A percentile compares a stretch with the other conserved stretches of the same genome.
These are phyloP conservation scores for Phyllostomus hastatus DNA, from an alignment of 2,113 vertebrate species.

Conservation along the genomic window DNA sequence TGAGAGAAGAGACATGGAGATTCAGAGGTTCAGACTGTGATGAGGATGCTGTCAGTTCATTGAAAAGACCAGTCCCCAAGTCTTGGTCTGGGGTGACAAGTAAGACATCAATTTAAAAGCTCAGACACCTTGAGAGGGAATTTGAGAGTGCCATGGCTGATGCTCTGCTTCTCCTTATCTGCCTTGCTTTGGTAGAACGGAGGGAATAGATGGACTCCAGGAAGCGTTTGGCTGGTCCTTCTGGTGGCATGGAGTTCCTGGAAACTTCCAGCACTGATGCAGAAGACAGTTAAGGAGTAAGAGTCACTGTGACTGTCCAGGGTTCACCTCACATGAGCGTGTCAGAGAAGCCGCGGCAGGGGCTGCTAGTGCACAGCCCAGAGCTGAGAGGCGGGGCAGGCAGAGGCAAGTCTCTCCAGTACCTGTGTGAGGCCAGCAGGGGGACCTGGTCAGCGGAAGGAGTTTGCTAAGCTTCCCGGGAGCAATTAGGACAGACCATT, in stretches of 20 bases:
- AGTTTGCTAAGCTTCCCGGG: neutral
- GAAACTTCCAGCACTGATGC: neutral
- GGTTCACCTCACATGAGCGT: too few species aligned
- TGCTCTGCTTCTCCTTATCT: neutral
- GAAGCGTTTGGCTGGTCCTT: neutral
- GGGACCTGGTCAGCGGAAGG: neutral
- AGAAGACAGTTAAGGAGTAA: neutral
- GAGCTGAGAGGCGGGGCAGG: neutral
- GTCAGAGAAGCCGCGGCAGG: too few species aligned
- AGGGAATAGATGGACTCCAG: neutral
- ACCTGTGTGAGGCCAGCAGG: neutral
- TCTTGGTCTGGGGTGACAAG: neutral
- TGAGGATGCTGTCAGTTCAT: neutral
- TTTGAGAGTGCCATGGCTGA: neutral
- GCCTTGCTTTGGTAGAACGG: neutral
- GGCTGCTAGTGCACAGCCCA: neutral
- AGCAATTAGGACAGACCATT: neutral
- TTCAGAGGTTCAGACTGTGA: neutral
- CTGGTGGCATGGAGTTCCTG: neutral
- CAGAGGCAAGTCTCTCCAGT: neutral
- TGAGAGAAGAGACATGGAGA: neutral
- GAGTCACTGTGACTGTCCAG: neutral
- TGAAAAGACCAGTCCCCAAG: neutral
- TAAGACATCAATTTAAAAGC: neutral
- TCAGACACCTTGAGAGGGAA: neutral